These are phyloP conservation scores for Orientallactaga bullata DNA, from an alignment of 2,113 vertebrate genomes.

Conservation along the genomic window DNA sequence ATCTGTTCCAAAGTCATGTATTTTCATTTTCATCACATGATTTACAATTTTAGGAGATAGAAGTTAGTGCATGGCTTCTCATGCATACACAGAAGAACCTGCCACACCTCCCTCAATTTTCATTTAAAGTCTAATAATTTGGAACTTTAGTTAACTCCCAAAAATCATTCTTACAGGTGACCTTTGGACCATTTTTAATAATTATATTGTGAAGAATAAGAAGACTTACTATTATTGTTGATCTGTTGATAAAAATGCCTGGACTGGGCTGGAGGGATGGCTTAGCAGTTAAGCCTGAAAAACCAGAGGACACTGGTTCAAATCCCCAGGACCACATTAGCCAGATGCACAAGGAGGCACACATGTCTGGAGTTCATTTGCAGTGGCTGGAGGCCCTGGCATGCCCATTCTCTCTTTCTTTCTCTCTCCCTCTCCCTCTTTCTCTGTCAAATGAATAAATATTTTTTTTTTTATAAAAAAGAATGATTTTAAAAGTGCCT, in stretches of 20 bases:
- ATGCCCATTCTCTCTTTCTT: too few relatives aligned
- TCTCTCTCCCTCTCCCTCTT: too few relatives aligned
- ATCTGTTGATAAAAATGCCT: background rate
- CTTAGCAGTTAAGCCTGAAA: too few relatives aligned
- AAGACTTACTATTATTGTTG: background rate
- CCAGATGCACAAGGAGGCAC: too few relatives aligned
- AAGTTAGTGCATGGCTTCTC: background rate
- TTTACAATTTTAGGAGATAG: background rate
- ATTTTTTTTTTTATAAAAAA: too few relatives aligned
- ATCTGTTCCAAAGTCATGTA: background rate
- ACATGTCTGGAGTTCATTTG: too few relatives aligned
- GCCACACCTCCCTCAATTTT: background rate
- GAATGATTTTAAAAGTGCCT: background rate
- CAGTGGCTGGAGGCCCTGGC: too few relatives aligned
- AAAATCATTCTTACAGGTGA: background rate
- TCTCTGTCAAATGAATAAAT: too few relatives aligned
- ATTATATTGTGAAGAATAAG: background rate
- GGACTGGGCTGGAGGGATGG: too few relatives aligned
- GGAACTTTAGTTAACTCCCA: background rate
- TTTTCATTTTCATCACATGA: background rate
- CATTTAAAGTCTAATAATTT: background rate
- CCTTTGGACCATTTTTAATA: background rate
- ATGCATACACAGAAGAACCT: background rate
- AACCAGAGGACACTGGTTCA: too few relatives aligned
- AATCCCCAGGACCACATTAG: too few relatives aligned